Conservation (phyloP, 2,888 invertebrate genomes). For the Scotopteryx bipunctaria region DNA sequence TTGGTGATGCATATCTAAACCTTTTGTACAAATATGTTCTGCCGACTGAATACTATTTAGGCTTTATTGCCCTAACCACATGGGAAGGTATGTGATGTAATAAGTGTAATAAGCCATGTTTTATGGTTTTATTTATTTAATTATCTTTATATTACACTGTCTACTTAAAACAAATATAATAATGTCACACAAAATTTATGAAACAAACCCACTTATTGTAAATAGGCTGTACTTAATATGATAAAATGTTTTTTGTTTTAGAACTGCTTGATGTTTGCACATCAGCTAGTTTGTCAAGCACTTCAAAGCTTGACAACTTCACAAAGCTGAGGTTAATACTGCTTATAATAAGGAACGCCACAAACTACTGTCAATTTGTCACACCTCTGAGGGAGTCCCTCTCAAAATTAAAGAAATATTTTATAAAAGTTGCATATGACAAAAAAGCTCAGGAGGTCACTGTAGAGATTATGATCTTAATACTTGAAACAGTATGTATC, state of each 20-base stretch:
- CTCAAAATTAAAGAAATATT: slow-evolving; percentile 55
- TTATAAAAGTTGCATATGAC: slow-evolving; percentile 54
- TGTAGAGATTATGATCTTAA: slow-evolving; percentile 60
- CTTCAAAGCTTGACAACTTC: slow-evolving; percentile 63
- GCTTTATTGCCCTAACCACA: slow-evolving; percentile 70
- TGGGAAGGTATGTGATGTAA: slow-evolving; percentile 80
- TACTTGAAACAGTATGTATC: slow-evolving; percentile 63
- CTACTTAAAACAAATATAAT: no score
- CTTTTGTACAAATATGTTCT: slow-evolving; percentile 82
- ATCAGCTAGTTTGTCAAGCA: slow-evolving; percentile 51
- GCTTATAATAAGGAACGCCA: slow-evolving; percentile 71
- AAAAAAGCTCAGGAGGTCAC: slow-evolving; percentile 71
- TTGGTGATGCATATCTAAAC: slow-evolving; percentile 81
- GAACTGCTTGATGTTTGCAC: slow-evolving; percentile 67
- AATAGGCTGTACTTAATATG: no score
- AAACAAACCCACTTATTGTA: no score
- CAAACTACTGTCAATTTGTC: slow-evolving; percentile 64
- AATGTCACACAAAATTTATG: no score
- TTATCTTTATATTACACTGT: no score
- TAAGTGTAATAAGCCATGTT: no score
- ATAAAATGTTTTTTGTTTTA: slow-evolving; percentile 45
- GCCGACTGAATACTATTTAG: slow-evolving; percentile 74
- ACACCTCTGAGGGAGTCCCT: slow-evolving; percentile 62
- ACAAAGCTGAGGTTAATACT: slow-evolving; percentile 70
- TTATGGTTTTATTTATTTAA: no score